Percentiles rank a stretch among this genome's conserved stretches.
These are phyloP conservation scores for Balaeniceps rex DNA, from an alignment of 2,113 vertebrate genomes.

Conservation along the genomic window DNA sequence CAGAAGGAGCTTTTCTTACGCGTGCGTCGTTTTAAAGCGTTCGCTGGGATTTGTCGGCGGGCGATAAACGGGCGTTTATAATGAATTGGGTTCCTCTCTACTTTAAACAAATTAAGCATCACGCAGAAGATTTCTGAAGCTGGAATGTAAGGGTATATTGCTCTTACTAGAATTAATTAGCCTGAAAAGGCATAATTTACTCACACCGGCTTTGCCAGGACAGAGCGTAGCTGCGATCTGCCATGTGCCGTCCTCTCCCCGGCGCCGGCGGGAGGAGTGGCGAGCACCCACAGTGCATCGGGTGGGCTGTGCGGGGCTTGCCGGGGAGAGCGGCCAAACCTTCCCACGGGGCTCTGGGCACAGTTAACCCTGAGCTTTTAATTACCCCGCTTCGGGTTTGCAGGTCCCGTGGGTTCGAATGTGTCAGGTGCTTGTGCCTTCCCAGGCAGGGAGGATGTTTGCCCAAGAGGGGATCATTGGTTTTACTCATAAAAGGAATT, in stretches of 20 bases:
- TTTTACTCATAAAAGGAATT: background rate
- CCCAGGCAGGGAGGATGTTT: background rate
- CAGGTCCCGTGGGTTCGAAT: background rate
- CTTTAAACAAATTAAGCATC: constrained; percentile 14
- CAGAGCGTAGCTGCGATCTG: background rate
- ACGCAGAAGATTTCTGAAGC: background rate
- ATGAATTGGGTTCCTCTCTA: background rate
- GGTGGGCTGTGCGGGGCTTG: background rate
- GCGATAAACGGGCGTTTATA: background rate
- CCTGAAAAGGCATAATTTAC: background rate
- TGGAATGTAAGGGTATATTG: background rate
- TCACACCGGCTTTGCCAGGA: background rate
- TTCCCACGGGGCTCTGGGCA: background rate
- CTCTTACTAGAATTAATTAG: background rate
- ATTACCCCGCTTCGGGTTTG: background rate
- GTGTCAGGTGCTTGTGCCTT: rapidly evolving
- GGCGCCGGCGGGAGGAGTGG: background rate
- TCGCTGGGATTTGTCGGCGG: background rate
- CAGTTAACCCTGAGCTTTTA: background rate
- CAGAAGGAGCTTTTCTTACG: background rate
- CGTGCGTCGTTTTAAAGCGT: background rate
- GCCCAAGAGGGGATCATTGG: background rate
- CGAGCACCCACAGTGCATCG: background rate
- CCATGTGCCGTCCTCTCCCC: background rate
- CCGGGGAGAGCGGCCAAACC: background rate